These are phyloP conservation scores for Leptinotarsa rubiginosa DNA, from an alignment of 2,888 invertebrate genomes.

Conservation along the genomic window DNA sequence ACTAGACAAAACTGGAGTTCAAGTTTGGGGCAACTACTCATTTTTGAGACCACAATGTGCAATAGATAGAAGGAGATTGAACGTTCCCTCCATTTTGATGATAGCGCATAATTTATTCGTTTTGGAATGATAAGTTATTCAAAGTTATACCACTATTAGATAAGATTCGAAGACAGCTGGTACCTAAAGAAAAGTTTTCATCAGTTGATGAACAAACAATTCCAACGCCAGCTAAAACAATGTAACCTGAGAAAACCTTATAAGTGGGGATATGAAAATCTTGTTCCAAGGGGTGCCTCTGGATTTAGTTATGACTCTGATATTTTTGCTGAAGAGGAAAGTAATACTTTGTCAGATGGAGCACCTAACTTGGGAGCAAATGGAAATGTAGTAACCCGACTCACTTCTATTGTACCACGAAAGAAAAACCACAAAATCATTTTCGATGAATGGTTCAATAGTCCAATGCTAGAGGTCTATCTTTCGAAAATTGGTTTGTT, in stretches of 20 bases:
- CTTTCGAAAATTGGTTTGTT: conserved; percentile 43
- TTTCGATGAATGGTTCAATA: conserved; percentile 58
- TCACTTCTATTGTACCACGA: conserved; percentile 14
- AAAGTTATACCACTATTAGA: conserved; percentile 25
- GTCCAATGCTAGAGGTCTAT: conserved; percentile 41
- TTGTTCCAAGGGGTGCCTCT: conserved; percentile 32
- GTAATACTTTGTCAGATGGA: conserved; percentile 24
- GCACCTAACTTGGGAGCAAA: conserved; percentile 10
- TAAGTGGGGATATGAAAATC: conserved; percentile 33
- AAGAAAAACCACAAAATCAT: conserved; percentile 43
- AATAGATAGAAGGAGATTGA: too few species aligned
- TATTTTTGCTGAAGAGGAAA: conserved; percentile 33
- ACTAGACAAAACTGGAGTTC: conserved; percentile 30
- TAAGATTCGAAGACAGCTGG: conserved; percentile 16
- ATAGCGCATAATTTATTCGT: too few species aligned
- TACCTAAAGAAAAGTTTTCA: conserved; percentile 18
- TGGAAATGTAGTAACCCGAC: conserved; percentile 14
- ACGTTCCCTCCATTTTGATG: too few species aligned
- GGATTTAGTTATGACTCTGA: conserved; percentile 35
- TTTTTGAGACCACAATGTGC: conserved; percentile 29
- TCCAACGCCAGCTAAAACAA: conserved; percentile 28
- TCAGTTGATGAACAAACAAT: too few species aligned
- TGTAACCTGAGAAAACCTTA: conserved; percentile 30
- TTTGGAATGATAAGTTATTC: conserved; percentile 32
- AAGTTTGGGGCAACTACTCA: conserved; percentile 24